Evolutionary conservation across 2,113 vertebrate species (phyloP).

Genomic region (Desmodus rotundus): DNA sequence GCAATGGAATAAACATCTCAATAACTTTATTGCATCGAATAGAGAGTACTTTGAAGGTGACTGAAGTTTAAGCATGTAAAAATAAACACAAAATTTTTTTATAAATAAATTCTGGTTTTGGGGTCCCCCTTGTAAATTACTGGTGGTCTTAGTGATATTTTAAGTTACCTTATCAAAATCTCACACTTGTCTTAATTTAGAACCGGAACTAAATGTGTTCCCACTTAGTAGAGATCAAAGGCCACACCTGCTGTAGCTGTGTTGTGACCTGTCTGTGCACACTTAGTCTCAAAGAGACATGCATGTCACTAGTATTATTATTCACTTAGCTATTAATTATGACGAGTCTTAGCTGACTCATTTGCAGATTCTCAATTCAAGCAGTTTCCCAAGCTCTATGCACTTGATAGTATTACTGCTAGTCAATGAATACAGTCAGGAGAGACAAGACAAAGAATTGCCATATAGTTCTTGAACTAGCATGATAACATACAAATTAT

Average conservation of each 20-base stretch:
- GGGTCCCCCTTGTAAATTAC: neutral
- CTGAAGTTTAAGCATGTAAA: too few species aligned
- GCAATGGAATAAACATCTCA: too few species aligned
- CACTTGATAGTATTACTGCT: neutral
- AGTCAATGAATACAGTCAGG: neutral
- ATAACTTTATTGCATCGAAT: too few species aligned
- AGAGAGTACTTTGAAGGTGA: too few species aligned
- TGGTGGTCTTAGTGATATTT: neutral
- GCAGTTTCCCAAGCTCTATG: neutral
- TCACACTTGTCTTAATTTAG: neutral
- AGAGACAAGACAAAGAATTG: neutral
- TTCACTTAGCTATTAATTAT: neutral
- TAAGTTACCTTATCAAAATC: conserved; percentile 22
- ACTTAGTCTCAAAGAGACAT: neutral
- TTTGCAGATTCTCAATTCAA: neutral
- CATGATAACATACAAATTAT: neutral
- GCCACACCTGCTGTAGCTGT: neutral
- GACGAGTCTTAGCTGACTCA: neutral
- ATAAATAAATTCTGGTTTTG: too few species aligned
- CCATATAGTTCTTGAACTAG: neutral
- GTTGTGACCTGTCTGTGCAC: neutral
- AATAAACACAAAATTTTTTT: too few species aligned
- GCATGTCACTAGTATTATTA: neutral
- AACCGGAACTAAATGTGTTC: neutral
- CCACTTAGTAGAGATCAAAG: neutral